Percentiles rank a stretch among this genome's conserved stretches.
phyloP scores from a whole-genome alignment of 53 echinoderm and acorn worm species.

The Luidia sarsii region DNA sequence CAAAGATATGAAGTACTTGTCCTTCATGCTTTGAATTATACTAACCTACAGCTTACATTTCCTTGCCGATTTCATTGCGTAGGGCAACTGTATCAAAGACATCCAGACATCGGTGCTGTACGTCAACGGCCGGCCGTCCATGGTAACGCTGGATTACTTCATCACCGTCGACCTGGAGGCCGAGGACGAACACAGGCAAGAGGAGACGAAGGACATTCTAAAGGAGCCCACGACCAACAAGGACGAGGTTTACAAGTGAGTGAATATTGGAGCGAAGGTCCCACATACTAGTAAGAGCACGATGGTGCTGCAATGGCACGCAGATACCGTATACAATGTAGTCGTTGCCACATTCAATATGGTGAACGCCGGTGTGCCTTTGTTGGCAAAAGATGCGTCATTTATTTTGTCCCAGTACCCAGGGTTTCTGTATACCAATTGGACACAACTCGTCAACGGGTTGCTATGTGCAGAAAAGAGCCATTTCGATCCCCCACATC shows the following conservation, averaged over 20 bases:
- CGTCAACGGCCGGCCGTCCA: slow-evolving; percentile 89
- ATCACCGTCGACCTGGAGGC: slow-evolving; percentile 75
- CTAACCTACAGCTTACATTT: neutral
- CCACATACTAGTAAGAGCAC: neutral
- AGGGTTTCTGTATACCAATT: no score
- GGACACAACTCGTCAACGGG: no score
- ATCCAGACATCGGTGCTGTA: slow-evolving; percentile 91
- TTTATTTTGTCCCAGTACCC: no score
- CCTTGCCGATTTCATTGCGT: neutral
- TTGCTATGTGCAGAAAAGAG: no score
- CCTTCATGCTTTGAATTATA: neutral
- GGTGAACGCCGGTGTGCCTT: no score
- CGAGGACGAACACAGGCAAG: neutral
- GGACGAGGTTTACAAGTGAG: slow-evolving; percentile 61
- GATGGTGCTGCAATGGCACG: no score
- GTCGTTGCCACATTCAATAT: no score
- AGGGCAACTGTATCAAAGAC: slow-evolving; percentile 94
- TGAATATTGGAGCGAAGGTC: neutral
- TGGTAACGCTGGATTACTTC: slow-evolving; percentile 95
- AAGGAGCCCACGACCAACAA: no score
- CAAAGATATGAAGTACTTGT: neutral
- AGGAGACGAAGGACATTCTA: slow-evolving; percentile 24
- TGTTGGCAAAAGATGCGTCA: no score
- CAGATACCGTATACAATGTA: no score
- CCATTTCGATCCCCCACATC: no score